phyloP scores from a whole-genome alignment of 35 echinoderm and acorn worm species.

The Holothuria glaberrima region DNA sequence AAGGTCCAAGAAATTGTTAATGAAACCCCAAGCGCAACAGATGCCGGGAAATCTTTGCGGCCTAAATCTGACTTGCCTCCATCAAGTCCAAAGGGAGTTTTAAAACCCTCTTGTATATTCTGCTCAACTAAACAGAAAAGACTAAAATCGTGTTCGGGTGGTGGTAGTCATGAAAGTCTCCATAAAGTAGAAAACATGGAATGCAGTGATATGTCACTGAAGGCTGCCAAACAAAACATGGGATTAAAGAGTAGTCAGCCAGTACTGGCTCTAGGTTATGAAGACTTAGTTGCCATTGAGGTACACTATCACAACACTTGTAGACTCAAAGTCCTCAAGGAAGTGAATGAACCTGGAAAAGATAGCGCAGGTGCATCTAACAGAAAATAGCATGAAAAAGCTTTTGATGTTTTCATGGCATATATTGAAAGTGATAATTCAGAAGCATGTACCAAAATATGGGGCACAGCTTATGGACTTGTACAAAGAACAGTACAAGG shows the following conservation, averaged over 20 bases:
- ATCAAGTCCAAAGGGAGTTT: conserved; percentile 44
- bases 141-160: conserved; percentile 33
- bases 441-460: conserved; percentile 58
- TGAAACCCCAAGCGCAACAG: neutral
- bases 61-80: conserved; percentile 36
- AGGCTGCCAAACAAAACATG: conserved; percentile 53
- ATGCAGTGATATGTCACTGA: conserved; percentile 19
- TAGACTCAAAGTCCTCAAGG: conserved; percentile 39
- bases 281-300: conserved; percentile 62
- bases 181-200: conserved; percentile 61
- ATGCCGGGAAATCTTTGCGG: conserved; percentile 17
- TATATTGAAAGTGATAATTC: conserved; percentile 62
- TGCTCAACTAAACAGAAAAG: conserved; percentile 31
- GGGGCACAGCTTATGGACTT: conserved; percentile 21
- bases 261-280: conserved; percentile 31
- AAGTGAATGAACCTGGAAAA: conserved; percentile 9
- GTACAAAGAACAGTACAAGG: conserved; percentile 71
- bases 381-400: conserved; percentile 54
- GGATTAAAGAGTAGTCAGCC: conserved; percentile 38
- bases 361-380: conserved; percentile 6
- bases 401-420: conserved; percentile 15
- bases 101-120: conserved; percentile 40
- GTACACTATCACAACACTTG: conserved; percentile 56
- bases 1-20: conserved; percentile 22
- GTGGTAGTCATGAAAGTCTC: conserved; percentile 18